Evolutionary conservation across 2,888 invertebrate genomes (phyloP), one percentile per base, ranked within the genome.

Genomic region (Harpagoxenus sublaevis): DNA sequence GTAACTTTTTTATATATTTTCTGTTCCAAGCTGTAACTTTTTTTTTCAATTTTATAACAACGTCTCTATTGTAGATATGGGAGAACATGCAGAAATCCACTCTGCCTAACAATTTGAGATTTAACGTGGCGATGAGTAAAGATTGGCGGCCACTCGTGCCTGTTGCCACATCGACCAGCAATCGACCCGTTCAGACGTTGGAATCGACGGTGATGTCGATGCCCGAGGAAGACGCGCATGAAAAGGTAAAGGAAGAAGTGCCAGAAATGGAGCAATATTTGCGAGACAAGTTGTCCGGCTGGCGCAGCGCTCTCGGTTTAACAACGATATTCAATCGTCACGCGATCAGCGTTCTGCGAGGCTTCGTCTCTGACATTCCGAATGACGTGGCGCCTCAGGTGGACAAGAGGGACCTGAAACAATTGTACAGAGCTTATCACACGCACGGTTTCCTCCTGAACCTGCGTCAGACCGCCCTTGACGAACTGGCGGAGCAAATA

Each of bases 271-370:
- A 95, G 68, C 89, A 93, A 70, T 83, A 88, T 48, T 86, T 95
- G 18, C 92, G 91, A 60, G 93, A 94, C 51, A 92, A 92, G 83
- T 85, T 95, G 48, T 89, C 92, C 0, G 84, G 92, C 31, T 94
- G 93, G 94, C 93, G 95, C 35, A 92, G 92, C 66, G 68, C 88
- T 3, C 84, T 93, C 18, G 93, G 93, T 23, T 85, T 93, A 4
- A 92, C 94, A 31, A 95, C 95, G 5, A 90, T 92, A 62, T 95
- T 94, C 73, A 95, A 95, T 88, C 89, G 94, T 45, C 94, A 95
- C 55, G 95, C 94, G 4, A 91, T 91, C 6, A 88, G 92, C 6
- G 88, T 94, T 45, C 84, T 95, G 15, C 90, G 94, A 23, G 88
- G 85, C 48, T 93, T 92, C 84, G 66, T 95, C 8, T 84, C 86